phyloP scores from a whole-genome alignment of 2,113 vertebrate genomes.

The Toxostoma redivivum region DNA sequence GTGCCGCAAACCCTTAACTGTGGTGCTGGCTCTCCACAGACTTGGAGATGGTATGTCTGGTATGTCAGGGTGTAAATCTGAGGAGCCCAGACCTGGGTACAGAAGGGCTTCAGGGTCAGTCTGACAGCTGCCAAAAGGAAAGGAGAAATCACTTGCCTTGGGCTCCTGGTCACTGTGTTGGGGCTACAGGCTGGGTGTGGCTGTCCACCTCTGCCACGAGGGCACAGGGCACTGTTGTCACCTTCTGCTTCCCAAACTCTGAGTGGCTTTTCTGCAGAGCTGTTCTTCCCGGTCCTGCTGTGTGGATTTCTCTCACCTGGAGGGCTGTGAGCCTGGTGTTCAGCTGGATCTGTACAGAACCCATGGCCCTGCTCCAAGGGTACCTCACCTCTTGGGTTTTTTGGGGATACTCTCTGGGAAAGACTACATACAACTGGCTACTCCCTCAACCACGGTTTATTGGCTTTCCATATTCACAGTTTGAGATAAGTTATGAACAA shows the following conservation, averaged over 20 bases:
- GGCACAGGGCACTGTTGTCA: neutral
- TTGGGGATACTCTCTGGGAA: neutral
- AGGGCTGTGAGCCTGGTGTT: neutral
- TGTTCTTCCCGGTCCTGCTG: neutral
- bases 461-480: neutral
- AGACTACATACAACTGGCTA: neutral
- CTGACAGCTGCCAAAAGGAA: neutral
- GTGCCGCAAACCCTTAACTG: neutral
- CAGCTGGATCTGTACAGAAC: neutral
- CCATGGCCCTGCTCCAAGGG: accelerated
- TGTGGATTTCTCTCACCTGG: neutral
- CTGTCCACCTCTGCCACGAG: neutral
- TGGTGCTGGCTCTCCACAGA: neutral
- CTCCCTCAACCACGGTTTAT: neutral
- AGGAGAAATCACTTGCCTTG: neutral
- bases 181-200: neutral
- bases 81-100: neutral
- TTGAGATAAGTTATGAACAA: neutral
- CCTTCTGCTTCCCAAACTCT: neutral
- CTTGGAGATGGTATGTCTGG: neutral
- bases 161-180: neutral
- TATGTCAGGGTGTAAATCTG: neutral
- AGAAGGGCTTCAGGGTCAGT: neutral
- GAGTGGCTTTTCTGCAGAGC: neutral
- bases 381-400: neutral